Base-by-base conservation (phyloP, 2,797 vertebrate species). In the Clarias fuscus region DNA sequence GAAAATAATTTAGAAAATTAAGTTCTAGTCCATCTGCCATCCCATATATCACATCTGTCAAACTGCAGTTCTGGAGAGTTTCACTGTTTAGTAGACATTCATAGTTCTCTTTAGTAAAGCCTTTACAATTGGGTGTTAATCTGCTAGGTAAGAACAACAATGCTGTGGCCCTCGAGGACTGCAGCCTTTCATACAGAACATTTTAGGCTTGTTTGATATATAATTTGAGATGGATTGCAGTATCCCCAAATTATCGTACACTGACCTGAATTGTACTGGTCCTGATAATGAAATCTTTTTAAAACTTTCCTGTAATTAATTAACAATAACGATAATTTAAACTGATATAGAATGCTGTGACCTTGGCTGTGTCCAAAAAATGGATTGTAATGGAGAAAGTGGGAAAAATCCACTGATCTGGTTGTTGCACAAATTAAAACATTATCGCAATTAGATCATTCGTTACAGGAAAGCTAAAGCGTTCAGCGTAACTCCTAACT, bases 21-120 rank as follows among this genome's bases (percentile, higher is more conserved):
- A 62, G 24, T 71, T 48, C 22, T 70, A 85, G 67, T 68, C 65
- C 30, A 56, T 86, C 58, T 72, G 59, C 56, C 8, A 53, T 53
- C 33, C 18, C 40, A 59, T 81, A 81, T 43, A 43, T 85, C 65
- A 79, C 5, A 18, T 37, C 33, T 81, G 67, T 70, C 33, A 61
- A 80, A 48, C 77, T 82, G 77, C 68, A 82, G 77, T 80, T 59
- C 85, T 86, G 78, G 78, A 61, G 78, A 86, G 70, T 43, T 70
- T 65, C 27, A 56, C 5, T 73, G 58, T 62, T 59, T 22, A 64
- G n/a, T 53, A 13, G 80, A 82, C 80, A 56, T 82, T 56, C 53
- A 22, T 58, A 81, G 22, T 33, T 33, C 77, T 48, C 56, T 62
- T 43, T 48, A 56, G 80, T 64, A 40, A 43, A 37, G 33, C 61